Evolutionary conservation across 53 echinoderm and acorn worm species (phyloP).

Genomic region (Apostichopus leukothele): DNA sequence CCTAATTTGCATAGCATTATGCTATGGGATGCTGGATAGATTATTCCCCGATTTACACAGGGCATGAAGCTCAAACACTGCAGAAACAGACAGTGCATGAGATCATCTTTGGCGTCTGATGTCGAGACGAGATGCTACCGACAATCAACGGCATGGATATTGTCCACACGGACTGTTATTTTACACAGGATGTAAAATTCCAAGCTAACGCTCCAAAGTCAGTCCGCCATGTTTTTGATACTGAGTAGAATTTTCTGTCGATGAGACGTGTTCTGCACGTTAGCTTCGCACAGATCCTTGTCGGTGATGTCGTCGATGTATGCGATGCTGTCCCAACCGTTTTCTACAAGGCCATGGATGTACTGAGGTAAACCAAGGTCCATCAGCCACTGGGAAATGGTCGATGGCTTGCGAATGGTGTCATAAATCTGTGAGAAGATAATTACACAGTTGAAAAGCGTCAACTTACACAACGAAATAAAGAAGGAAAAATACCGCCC

Average conservation of each 20-base stretch:
- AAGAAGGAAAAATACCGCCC: too few relatives aligned
- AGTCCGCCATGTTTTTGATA: slow-evolving; percentile 54
- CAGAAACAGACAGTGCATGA: too few relatives aligned
- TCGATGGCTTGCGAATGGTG: slow-evolving; percentile 65
- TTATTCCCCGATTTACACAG: too few relatives aligned
- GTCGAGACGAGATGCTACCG: neutral
- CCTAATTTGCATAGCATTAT: too few relatives aligned
- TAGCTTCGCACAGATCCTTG: slow-evolving; percentile 65
- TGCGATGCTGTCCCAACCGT: slow-evolving; percentile 88
- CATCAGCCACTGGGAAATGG: slow-evolving; percentile 89
- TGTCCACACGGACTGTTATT: too few relatives aligned
- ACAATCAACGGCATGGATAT: neutral
- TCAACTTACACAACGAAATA: too few relatives aligned
- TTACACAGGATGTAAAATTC: neutral
- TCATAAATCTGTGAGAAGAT: slow-evolving; percentile 75
- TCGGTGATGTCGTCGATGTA: slow-evolving; percentile 75
- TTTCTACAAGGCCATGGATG: slow-evolving; percentile 74
- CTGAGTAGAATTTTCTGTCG: slow-evolving; percentile 79
- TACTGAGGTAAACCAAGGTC: slow-evolving; percentile 92
- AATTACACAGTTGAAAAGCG: neutral
- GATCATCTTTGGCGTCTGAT: too few relatives aligned
- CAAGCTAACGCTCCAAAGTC: neutral
- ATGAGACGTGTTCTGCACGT: slow-evolving; percentile 55
- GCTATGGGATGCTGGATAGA: too few relatives aligned
- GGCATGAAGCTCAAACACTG: too few relatives aligned